Percentiles rank a stretch among this genome's conserved stretches.
Evolutionary conservation across 64 coral and sea anemone genomes (phyloP).

Genomic region (Dendronephthya gigantea): DNA sequence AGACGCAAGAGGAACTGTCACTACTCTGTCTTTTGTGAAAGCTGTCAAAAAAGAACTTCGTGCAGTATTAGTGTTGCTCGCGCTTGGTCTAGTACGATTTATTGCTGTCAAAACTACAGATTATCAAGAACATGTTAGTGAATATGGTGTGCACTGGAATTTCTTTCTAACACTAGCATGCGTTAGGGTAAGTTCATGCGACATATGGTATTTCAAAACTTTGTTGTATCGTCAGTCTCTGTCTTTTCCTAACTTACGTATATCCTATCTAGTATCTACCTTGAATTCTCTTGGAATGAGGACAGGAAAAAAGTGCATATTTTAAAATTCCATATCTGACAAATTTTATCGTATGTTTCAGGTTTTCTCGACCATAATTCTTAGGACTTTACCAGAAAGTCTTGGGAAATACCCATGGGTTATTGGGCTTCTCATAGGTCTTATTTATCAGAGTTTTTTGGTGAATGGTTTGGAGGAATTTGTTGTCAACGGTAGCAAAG

Average conservation of each 20-base stretch:
- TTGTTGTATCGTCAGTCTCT: too few relatives aligned
- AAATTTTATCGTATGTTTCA: background rate
- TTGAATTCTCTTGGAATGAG: too few relatives aligned
- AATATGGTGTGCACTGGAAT: constrained; percentile 97
- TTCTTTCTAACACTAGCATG: constrained; percentile 81
- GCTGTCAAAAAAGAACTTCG: constrained; percentile 30
- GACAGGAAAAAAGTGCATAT: too few relatives aligned
- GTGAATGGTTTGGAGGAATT: constrained; percentile 51
- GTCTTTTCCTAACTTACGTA: too few relatives aligned
- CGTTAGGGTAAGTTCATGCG: constrained; percentile 45
- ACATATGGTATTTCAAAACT: background rate
- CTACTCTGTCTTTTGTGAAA: constrained; percentile 14
- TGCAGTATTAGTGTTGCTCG: constrained; percentile 50
- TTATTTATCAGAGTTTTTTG: constrained; percentile 54
- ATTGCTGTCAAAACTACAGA: constrained; percentile 73
- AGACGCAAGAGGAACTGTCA: constrained; percentile 42
- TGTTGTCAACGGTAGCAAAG: constrained; percentile 54
- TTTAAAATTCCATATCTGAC: too few relatives aligned
- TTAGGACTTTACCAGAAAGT: background rate
- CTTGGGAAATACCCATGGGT: background rate
- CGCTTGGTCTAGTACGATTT: constrained; percentile 51
- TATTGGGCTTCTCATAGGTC: constrained; percentile 38
- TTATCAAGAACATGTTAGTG: constrained; percentile 84
- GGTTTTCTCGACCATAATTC: background rate
- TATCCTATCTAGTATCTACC: too few relatives aligned